Evolutionary conservation across 2,113 vertebrate genomes (phyloP), one percentile per base, ranked within the genome.

Genomic region (Delphinus delphis): DNA sequence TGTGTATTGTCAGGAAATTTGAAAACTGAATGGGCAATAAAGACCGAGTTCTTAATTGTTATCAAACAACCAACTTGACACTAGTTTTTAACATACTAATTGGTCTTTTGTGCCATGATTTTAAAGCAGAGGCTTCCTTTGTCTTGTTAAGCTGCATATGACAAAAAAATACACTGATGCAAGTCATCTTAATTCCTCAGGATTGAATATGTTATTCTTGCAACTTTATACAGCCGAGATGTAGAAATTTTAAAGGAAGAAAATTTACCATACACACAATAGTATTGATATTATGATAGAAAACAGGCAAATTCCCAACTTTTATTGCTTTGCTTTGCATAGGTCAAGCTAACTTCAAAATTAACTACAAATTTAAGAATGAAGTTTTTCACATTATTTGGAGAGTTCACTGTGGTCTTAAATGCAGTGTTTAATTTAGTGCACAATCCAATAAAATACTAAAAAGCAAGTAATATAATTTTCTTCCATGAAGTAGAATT

Each of bases 401-500:
- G 11, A 38, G 47, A 68, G 26, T 80, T 94, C 38, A 68, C 0
- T 83, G 6, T 94, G 53, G 33, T 83, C 50, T 58, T 85, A 97
- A 93, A 88, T 18, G 28, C 4, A 90, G 28, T 76, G 14, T 88
- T 96, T 94, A 88, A 82, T 90, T 71, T 71, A 87, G 38, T 67
- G 28, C 18, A 85, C 60, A 93, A 77, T 68, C 55, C 65, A 96
- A 90, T 86, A 92, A 95, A 90, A 93, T 60, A 44, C 13, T 74
- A 62, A 96, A 88, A 81, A 55, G 36, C 0, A 1, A 96, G 79
- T 60, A 73, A 96, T 74, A 60, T 14, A 55, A 90, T 94, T 97
- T 93, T 88, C 65, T 96, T 92, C 71, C 60, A 67, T 65, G 18
- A 93, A 90, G 26, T 95, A 44, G 25, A 86, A 93, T 95, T 95